These are phyloP conservation scores for Uria aalge DNA, from an alignment of 2,113 vertebrate genomes.

Conservation along the genomic window DNA sequence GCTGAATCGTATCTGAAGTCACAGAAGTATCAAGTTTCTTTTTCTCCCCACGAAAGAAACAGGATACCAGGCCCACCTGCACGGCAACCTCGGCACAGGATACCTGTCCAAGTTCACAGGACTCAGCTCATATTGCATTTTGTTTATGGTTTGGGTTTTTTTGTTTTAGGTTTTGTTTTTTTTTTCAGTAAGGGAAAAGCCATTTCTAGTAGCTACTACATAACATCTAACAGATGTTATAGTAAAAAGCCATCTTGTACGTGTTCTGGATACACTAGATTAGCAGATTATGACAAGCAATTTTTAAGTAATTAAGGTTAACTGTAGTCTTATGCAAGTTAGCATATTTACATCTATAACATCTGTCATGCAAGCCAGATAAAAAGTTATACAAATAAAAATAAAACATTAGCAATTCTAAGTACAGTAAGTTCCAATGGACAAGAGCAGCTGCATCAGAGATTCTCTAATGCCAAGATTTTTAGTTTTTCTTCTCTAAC, in stretches of 20 bases:
- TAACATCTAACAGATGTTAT: neutral
- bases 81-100: neutral
- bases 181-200: neutral
- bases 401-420: neutral
- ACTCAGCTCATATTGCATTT: neutral
- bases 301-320: neutral
- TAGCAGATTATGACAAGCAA: neutral
- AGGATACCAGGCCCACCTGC: neutral
- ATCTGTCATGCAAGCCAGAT: neutral
- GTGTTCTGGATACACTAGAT: neutral
- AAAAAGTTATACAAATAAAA: neutral
- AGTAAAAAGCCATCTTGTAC: neutral
- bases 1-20: neutral
- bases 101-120: neutral
- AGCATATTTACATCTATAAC: neutral
- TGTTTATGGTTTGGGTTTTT: neutral
- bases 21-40: neutral
- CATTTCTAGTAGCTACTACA: neutral
- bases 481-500: neutral
- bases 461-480: neutral
- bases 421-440: neutral
- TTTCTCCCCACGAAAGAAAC: neutral
- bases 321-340: neutral
- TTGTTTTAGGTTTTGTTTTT: neutral
- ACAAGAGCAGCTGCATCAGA: constrained; percentile 20